Percentiles rank a stretch among this genome's conserved stretches.
phyloP scores from a whole-genome alignment of 2,113 vertebrate species.

The Zosterops japonicus region DNA sequence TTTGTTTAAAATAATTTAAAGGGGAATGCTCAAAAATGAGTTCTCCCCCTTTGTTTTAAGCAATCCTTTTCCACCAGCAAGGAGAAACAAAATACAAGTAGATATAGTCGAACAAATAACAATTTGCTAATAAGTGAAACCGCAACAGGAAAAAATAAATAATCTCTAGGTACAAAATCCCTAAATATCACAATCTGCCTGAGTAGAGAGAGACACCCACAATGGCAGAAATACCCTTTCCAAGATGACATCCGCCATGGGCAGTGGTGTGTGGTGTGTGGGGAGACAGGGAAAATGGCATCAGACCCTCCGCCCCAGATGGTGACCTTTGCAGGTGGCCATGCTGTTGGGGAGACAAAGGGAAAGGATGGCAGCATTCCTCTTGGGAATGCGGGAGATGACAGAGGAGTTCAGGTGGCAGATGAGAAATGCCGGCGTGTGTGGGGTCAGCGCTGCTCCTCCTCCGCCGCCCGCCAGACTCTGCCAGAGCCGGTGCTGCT shows the following conservation, averaged over 20 bases:
- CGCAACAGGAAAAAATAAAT: neutral
- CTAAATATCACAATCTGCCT: fast-evolving
- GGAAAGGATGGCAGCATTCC: neutral
- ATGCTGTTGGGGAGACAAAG: neutral
- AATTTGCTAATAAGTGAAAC: neutral
- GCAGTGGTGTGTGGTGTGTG: fast-evolving
- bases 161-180: neutral
- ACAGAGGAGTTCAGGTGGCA: neutral
- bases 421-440: fast-evolving
- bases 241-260: fast-evolving
- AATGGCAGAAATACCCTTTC: neutral
- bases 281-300: neutral
- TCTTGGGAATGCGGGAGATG: neutral
- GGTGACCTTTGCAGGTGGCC: neutral
- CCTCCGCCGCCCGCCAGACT: fast-evolving
- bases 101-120: fast-evolving
- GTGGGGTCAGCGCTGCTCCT: neutral
- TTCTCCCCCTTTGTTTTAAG: neutral
- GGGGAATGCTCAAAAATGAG: neutral
- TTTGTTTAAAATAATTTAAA: neutral
- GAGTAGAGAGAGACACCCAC: neutral
- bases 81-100: neutral
- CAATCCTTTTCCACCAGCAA: neutral
- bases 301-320: too few species aligned
- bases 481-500: neutral